Evolutionary conservation across 2,797 vertebrate species (phyloP).

Genomic region (Chaenodraco wilsoni): DNA sequence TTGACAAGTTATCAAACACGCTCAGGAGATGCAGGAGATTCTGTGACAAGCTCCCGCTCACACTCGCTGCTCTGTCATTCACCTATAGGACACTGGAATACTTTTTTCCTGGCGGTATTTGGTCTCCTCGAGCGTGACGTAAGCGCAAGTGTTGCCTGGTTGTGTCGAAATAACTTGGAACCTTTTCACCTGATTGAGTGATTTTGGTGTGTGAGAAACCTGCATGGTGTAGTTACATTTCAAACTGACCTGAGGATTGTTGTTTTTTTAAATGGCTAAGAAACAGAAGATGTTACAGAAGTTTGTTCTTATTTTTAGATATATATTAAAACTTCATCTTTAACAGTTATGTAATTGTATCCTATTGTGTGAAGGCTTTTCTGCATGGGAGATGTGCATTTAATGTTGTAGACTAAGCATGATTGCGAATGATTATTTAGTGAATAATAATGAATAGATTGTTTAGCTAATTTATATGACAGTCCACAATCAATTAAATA

Average conservation of each 20-base stretch:
- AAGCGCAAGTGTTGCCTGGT: constrained; percentile 33
- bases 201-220: constrained; percentile 15
- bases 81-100: constrained; percentile 60
- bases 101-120: constrained; percentile 48
- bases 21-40: constrained; percentile 33
- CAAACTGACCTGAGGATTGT: constrained; percentile 2
- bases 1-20: constrained; percentile 41
- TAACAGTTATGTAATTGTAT: neutral
- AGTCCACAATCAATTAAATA: neutral
- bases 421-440: neutral
- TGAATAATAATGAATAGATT: neutral
- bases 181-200: constrained; percentile 13
- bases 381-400: constrained; percentile 13
- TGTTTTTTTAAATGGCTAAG: neutral
- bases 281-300: neutral
- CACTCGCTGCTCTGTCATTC: constrained; percentile 49
- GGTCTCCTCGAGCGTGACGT: constrained; percentile 44
- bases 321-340: neutral
- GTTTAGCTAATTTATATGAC: neutral
- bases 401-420: neutral
- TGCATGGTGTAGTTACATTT: constrained; percentile 30
- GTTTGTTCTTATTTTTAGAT: neutral
- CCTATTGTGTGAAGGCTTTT: neutral
- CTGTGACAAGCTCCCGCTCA: constrained; percentile 47
- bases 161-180: constrained; percentile 34